Evolutionary conservation across 2,113 vertebrate genomes (phyloP).

Genomic region (Cololabis saira): DNA sequence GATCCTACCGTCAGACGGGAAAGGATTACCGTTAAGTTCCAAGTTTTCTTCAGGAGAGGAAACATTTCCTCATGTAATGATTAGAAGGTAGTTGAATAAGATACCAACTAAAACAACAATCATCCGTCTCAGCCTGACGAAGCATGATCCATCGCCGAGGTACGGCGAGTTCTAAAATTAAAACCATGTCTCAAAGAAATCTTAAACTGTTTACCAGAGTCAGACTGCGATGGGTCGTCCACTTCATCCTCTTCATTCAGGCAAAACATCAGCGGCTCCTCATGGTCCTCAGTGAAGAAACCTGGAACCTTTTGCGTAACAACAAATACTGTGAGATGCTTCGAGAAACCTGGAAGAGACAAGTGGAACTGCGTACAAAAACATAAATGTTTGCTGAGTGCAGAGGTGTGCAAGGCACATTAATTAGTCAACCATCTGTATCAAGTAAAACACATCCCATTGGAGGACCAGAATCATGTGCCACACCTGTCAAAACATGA

Average conservation of each 20-base stretch:
- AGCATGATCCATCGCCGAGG: conserved; percentile 20
- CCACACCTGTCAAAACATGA: conserved; percentile 51
- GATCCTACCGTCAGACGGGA: conserved; percentile 37
- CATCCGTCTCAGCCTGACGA: conserved; percentile 28
- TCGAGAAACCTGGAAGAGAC: conserved; percentile 8
- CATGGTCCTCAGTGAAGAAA: conserved; percentile 60
- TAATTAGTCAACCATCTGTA: conserved; percentile 66
- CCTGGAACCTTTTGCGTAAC: conserved; percentile 33
- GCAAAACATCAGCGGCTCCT: conserved; percentile 72
- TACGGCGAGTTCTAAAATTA: conserved; percentile 26
- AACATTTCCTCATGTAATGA: conserved; percentile 58
- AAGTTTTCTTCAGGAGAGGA: conserved; percentile 54
- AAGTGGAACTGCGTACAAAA: conserved; percentile 41
- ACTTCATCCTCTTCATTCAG: conserved; percentile 68
- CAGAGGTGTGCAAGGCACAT: conserved; percentile 38
- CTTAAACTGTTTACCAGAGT: conserved; percentile 54
- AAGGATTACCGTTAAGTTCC: conserved; percentile 26
- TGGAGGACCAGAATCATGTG: conserved; percentile 46
- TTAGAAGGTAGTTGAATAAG: conserved; percentile 41
- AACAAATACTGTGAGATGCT: conserved; percentile 8
- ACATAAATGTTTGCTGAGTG: conserved; percentile 43
- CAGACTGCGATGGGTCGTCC: conserved; percentile 42
- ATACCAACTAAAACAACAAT: conserved; percentile 54
- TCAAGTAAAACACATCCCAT: conserved; percentile 52
- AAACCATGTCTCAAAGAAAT: conserved; percentile 25